Conservation (phyloP, 2,888 invertebrate species). For the Drosophila testacea region DNA sequence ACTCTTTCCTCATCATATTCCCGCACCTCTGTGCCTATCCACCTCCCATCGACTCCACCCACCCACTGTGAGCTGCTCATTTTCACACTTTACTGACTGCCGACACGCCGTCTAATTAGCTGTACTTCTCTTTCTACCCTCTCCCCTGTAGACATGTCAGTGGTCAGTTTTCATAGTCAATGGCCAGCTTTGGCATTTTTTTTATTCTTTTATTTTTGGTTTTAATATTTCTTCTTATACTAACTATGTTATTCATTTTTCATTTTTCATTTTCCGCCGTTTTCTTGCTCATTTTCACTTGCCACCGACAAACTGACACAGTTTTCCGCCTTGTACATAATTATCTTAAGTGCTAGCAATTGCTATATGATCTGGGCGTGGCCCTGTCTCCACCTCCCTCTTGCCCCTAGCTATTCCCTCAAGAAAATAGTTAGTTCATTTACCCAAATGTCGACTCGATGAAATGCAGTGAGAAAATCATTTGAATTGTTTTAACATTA, state of each 20-base stretch:
- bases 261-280: constrained; percentile 35
- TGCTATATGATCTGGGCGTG: constrained; percentile 16
- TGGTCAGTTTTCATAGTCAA: constrained; percentile 57
- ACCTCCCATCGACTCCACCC: constrained; percentile 8
- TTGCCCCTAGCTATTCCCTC: background rate
- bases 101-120: constrained; percentile 70
- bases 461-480: background rate
- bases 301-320: constrained; percentile 41
- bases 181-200: constrained; percentile 30
- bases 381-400: background rate
- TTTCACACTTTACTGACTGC: constrained; percentile 69
- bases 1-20: background rate
- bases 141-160: constrained; percentile 4
- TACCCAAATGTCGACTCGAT: background rate
- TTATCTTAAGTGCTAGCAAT: constrained; percentile 51
- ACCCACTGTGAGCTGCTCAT: constrained; percentile 44
- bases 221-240: constrained; percentile 1
- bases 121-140: background rate
- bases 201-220: background rate
- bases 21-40: background rate
- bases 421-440: background rate
- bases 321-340: constrained; percentile 43
- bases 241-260: constrained; percentile 26
- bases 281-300: constrained; percentile 26
- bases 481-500: background rate